phyloP scores from a whole-genome alignment of 2,113 vertebrate genomes.

The Psittacara wagleri region DNA sequence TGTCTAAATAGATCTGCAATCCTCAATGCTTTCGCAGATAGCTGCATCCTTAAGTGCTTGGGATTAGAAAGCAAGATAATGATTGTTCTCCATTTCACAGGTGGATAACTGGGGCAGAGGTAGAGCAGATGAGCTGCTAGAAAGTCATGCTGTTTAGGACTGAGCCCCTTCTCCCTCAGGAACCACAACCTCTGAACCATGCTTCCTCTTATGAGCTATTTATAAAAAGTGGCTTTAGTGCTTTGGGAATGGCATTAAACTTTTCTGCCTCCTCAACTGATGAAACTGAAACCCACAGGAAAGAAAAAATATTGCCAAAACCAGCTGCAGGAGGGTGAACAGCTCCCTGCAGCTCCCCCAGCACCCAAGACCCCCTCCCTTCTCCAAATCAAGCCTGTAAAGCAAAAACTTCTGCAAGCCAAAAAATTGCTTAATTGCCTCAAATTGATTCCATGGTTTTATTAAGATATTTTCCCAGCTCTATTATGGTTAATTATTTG shows the following conservation, averaged over 20 bases:
- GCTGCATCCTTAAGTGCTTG: background rate
- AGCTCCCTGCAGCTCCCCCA: background rate
- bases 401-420: constrained; percentile 44
- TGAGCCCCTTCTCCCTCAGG: background rate
- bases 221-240: background rate
- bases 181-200: background rate
- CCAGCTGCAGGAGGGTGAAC: background rate
- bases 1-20: background rate
- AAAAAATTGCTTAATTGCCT: constrained; percentile 61
- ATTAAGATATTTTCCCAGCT: constrained; percentile 63
- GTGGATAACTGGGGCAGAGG: background rate
- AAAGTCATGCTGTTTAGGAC: background rate
- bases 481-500: constrained; percentile 67
- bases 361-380: background rate
- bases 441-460: constrained; percentile 63
- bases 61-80: background rate
- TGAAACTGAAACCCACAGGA: background rate
- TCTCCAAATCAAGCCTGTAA: background rate
- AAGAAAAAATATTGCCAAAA: background rate
- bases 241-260: background rate
- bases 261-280: background rate
- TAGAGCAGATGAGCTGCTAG: background rate
- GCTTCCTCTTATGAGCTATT: background rate
- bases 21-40: background rate
- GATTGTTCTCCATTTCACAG: background rate